A percentile compares a stretch with the other conserved stretches of the same genome.
Evolutionary conservation across 2,888 invertebrate species (phyloP).

Genomic region (Agelastica alni): DNA sequence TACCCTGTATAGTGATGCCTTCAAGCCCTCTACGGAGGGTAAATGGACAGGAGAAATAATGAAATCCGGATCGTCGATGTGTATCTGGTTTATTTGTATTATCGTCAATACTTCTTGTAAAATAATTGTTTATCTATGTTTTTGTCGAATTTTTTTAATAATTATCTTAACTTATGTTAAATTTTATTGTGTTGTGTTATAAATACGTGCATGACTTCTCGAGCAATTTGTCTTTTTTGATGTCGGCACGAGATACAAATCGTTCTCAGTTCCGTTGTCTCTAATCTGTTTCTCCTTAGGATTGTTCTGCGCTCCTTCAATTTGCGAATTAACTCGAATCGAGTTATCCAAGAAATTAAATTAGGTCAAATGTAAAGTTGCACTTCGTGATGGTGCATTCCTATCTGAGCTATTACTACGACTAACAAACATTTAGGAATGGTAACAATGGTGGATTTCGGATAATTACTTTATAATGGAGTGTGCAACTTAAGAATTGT

Average conservation of each 20-base stretch:
- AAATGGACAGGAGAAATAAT: too few species aligned
- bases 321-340: constrained; percentile 25
- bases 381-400: constrained; percentile 22
- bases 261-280: constrained; percentile 1
- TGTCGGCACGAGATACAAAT: constrained; percentile 5
- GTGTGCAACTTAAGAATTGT: background rate
- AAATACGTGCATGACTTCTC: background rate
- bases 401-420: constrained; percentile 21
- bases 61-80: too few species aligned
- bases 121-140: too few species aligned
- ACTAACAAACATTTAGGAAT: background rate
- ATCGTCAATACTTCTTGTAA: too few species aligned
- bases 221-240: constrained; percentile 1
- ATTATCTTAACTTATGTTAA: too few species aligned
- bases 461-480: constrained; percentile 4
- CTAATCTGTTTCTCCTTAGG: constrained; percentile 19
- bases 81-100: too few species aligned
- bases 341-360: constrained; percentile 23
- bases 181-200: background rate
- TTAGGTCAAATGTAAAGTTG: constrained; percentile 25
- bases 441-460: constrained; percentile 1
- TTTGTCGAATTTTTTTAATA: too few species aligned
- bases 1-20: too few species aligned
- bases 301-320: constrained; percentile 23
- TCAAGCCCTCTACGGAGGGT: too few species aligned